Evolutionary conservation across 2,888 invertebrate species (phyloP), one percentile per base, ranked within the genome.

Genomic region (Heliconius cydno): DNA sequence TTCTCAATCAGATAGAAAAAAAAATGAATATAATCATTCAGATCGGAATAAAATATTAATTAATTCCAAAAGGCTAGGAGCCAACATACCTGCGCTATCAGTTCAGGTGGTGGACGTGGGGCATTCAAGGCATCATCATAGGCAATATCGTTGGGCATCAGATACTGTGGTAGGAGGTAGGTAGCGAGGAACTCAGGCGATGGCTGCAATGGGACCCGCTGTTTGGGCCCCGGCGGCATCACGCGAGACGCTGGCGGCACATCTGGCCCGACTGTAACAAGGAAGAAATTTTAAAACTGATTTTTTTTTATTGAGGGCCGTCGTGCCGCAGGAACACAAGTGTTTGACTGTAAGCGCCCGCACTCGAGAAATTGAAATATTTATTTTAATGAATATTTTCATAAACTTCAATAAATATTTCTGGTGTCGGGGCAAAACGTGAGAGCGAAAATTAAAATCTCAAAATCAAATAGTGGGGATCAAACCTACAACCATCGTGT

Each of bases 71-170:
- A 28, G 28, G 28, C 13, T 63, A n/a, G 2, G n/a, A 65, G 28
- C 3, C 13, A 65, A 30, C 12, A 57, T n/a, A 72, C 81, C 73
- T 76, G 79, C 72, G 78, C 60, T 57, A 63, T 76, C 79, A 60
- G 73, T 15, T 76, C 46, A 9, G 68, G 30, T 34, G 38, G 68
- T 28, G 81, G 80, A 15, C 67, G 80, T 25, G 78, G 76, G 9
- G 76, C 12, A 15, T 46, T 52, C 15, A 76, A 38, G 7, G 67
- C 22, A 15, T 81, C 81, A 2, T 81, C 78, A 60, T 80, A 80
- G 30, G 52, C 28, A 25, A 81, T 67, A 19, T 80, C 78, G 30
- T 63, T 70, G 15, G 81, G 80, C 57, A 81, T 15, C n/a, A 80
- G 67, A 38, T 78, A 72, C 3, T 68, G 76, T 1, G 81, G 81